Conservation (phyloP, 1,140 invertebrate genomes). For the Zaprionus gabonicus region DNA sequence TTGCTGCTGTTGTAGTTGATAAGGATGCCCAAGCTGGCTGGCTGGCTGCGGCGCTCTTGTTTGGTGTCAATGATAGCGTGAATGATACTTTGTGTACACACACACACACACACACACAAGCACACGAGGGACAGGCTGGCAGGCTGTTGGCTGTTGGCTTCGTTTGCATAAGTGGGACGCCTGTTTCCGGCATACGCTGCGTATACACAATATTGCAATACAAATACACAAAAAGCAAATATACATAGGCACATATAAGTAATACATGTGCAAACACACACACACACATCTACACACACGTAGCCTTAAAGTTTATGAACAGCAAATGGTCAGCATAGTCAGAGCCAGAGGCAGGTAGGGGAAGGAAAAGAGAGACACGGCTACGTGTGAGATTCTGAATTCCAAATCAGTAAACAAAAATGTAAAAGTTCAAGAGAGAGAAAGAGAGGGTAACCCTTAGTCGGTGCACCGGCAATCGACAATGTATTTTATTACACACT, state of each 20-base stretch:
- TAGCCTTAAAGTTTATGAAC: slow-evolving; percentile 33
- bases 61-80: slow-evolving; percentile 72
- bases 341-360: not conserved
- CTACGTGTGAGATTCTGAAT: slow-evolving; percentile 21
- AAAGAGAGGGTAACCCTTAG: not conserved
- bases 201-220: slow-evolving; percentile 59
- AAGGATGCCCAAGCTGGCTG: slow-evolving; percentile 22
- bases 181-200: slow-evolving; percentile 47
- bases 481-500: slow-evolving; percentile 15
- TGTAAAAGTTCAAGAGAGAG: not conserved
- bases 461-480: slow-evolving; percentile 10
- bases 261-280: slow-evolving; percentile 6
- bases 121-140: not conserved
- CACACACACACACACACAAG: not conserved
- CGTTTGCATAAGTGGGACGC: slow-evolving; percentile 48
- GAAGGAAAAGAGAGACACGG: not conserved
- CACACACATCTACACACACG: not conserved
- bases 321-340: slow-evolving; percentile 3
- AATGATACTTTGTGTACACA: slow-evolving; percentile 66
- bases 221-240: slow-evolving; percentile 20
- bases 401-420: not conserved
- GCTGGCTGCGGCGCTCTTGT: slow-evolving; percentile 34
- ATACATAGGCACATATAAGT: slow-evolving; percentile 9
- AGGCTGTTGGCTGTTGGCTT: slow-evolving; percentile 36
- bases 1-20: slow-evolving; percentile 38